These are phyloP conservation scores for Mercenaria mercenaria DNA, from an alignment of 1,140 invertebrate genomes.

Conservation along the genomic window DNA sequence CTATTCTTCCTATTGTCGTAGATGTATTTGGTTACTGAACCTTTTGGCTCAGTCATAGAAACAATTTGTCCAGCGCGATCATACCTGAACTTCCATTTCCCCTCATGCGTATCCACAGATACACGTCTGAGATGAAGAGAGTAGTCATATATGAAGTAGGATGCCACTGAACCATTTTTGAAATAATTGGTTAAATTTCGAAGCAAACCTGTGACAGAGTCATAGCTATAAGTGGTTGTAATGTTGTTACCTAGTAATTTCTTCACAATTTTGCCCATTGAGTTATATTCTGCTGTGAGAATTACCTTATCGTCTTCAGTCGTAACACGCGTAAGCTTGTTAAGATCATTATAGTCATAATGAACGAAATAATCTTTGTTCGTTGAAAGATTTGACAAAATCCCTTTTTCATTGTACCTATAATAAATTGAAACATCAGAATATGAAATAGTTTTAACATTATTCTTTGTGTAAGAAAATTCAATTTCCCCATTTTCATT, in stretches of 20 bases:
- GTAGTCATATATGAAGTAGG: constrained; percentile 15
- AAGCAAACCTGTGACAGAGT: background rate
- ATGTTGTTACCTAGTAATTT: constrained; percentile 14
- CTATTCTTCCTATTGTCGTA: constrained; percentile 38
- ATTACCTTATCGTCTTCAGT: background rate
- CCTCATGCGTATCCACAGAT: background rate
- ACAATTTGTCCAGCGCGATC: constrained; percentile 19
- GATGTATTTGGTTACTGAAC: background rate
- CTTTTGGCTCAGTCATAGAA: background rate
- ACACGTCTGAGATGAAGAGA: background rate
- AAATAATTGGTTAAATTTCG: background rate
- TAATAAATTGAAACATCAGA: background rate
- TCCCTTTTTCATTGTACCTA: background rate
- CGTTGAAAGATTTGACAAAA: background rate
- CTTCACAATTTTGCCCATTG: background rate
- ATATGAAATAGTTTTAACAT: background rate
- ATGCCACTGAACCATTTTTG: constrained; percentile 8
- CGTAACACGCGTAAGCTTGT: background rate
- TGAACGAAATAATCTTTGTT: background rate
- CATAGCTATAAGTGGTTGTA: background rate
- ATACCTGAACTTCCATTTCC: constrained; percentile 20
- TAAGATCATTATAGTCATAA: background rate
- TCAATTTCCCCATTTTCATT: background rate
- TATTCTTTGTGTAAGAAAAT: background rate
- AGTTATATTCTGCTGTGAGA: background rate